Evolutionary conservation across 2,888 invertebrate genomes (phyloP).

Genomic region (Drosophila histrio): DNA sequence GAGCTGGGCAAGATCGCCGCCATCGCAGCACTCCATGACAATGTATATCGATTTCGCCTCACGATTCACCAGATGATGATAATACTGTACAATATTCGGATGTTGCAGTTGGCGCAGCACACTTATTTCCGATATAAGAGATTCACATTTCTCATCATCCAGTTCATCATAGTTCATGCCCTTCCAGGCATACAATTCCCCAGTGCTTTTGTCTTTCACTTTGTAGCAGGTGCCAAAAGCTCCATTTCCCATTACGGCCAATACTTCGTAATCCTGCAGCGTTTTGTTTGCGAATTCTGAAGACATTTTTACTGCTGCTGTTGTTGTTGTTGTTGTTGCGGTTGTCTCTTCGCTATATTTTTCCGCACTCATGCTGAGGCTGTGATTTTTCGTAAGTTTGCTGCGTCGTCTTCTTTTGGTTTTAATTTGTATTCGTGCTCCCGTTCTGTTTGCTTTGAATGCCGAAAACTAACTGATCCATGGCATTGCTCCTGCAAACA

Average conservation of each 20-base stretch:
- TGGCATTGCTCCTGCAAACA: slow-evolving; percentile 45
- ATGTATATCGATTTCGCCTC: slow-evolving; percentile 86
- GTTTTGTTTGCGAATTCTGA: slow-evolving; percentile 77
- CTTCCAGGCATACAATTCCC: slow-evolving; percentile 87
- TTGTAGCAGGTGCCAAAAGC: slow-evolving; percentile 87
- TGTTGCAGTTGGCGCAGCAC: slow-evolving; percentile 85
- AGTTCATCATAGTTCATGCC: slow-evolving; percentile 86
- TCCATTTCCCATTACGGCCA: slow-evolving; percentile 86
- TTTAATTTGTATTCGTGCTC: not conserved
- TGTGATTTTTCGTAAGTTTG: not conserved
- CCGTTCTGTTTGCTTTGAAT: slow-evolving; percentile 45
- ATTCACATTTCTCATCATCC: slow-evolving; percentile 85
- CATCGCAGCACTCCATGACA: slow-evolving; percentile 87
- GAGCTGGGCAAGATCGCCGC: slow-evolving; percentile 86
- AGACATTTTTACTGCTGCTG: slow-evolving; percentile 22
- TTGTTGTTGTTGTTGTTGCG: slow-evolving; percentile 12
- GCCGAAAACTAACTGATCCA: slow-evolving; percentile 57
- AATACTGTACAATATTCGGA: slow-evolving; percentile 86
- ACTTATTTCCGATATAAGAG: slow-evolving; percentile 86
- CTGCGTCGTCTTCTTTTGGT: not conserved
- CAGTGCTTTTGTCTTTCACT: slow-evolving; percentile 86
- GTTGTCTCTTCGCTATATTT: slow-evolving; percentile 8
- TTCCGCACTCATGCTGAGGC: slow-evolving; percentile 38
- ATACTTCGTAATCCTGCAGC: slow-evolving; percentile 86
- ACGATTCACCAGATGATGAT: slow-evolving; percentile 86